Evolutionary conservation across 2,888 invertebrate species (phyloP).

Genomic region (Clunio marinus): DNA sequence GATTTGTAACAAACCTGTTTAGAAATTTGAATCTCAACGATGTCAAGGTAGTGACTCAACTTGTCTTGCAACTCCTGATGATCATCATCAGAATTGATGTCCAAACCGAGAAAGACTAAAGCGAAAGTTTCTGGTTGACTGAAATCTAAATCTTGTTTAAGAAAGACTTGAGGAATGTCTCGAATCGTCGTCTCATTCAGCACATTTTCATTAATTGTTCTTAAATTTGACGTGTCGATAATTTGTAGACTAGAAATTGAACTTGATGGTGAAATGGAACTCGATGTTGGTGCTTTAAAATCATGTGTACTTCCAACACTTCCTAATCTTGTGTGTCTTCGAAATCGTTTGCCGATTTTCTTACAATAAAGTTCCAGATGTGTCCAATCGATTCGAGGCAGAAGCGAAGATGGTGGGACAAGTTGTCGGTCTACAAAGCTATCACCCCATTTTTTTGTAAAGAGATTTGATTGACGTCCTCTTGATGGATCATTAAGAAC

Average conservation of each 20-base stretch:
- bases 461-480: slow-evolving; percentile 87
- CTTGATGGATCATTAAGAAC: slow-evolving; percentile 92
- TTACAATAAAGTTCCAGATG: slow-evolving; percentile 86
- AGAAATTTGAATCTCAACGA: slow-evolving; percentile 90
- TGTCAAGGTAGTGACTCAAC: slow-evolving; percentile 89
- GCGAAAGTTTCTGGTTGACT: slow-evolving; percentile 77
- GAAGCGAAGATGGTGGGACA: slow-evolving; percentile 70
- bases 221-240: background rate
- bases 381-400: slow-evolving; percentile 75
- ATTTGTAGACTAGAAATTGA: slow-evolving; percentile 40
- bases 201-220: slow-evolving; percentile 22
- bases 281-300: slow-evolving; percentile 41
- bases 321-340: slow-evolving; percentile 58
- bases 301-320: slow-evolving; percentile 30
- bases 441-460: slow-evolving; percentile 98
- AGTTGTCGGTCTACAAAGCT: slow-evolving; percentile 79
- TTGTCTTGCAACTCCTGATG: slow-evolving; percentile 68
- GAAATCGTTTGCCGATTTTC: slow-evolving; percentile 65
- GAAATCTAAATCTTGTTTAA: slow-evolving; percentile 72
- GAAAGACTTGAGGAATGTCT: slow-evolving; percentile 80
- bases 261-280: slow-evolving; percentile 35
- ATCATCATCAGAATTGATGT: slow-evolving; percentile 45
- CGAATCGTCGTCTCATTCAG: slow-evolving; percentile 49
- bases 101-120: slow-evolving; percentile 73
- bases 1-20: slow-evolving; percentile 66